Percentiles rank a stretch among this genome's conserved stretches.
Conservation (phyloP, 2,888 invertebrate genomes). For the Tyria jacobaeae region DNA sequence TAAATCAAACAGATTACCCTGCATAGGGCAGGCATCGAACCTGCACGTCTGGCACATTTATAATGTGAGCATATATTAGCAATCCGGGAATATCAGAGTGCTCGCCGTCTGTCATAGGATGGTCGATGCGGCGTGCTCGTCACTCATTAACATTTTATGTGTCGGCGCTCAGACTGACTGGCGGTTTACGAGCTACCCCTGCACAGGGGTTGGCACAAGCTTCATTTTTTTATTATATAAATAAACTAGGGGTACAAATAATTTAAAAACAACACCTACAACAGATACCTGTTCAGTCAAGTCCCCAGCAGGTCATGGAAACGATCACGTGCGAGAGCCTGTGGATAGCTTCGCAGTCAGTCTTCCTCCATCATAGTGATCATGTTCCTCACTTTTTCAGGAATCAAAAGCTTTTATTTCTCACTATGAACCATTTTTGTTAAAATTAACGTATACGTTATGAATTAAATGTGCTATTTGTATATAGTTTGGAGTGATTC, state of each 20-base stretch:
- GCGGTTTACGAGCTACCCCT: constrained; percentile 3
- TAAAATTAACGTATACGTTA: too few species aligned
- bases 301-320: too few species aligned
- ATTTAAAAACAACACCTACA: too few species aligned
- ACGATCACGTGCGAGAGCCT: too few species aligned
- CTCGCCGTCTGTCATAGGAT: constrained; percentile 25
- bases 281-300: too few species aligned
- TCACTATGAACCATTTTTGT: too few species aligned
- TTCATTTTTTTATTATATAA: constrained; percentile 4
- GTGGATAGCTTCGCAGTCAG: too few species aligned
- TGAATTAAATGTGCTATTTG: too few species aligned
- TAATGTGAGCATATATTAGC: constrained; percentile 22
- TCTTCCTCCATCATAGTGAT: too few species aligned
- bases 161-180: constrained; percentile 5
- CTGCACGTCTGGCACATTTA: constrained; percentile 16
- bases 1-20: constrained; percentile 14
- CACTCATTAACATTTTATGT: constrained; percentile 48
- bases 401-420: too few species aligned
- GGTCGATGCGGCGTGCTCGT: constrained; percentile 18
- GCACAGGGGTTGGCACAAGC: constrained; percentile 1
- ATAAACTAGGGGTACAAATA: neutral
- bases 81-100: constrained; percentile 12
- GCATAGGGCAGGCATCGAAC: neutral
- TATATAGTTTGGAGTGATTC: too few species aligned
- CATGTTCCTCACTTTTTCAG: too few species aligned